A percentile compares a stretch with the other conserved stretches of the same genome.
Evolutionary conservation across 2,888 invertebrate species (phyloP).

Genomic region (Nectonema munidae): DNA sequence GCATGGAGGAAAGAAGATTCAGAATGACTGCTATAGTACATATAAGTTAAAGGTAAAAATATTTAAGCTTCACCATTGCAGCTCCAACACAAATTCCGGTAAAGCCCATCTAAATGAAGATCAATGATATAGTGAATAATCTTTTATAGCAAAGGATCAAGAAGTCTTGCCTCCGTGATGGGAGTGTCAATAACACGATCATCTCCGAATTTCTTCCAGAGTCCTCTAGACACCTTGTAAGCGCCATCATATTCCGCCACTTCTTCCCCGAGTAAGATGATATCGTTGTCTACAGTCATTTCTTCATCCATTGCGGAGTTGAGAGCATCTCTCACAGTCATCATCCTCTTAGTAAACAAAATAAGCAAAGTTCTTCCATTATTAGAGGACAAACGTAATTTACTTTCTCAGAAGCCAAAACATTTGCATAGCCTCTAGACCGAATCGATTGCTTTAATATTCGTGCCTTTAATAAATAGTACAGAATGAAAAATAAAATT

Average conservation of each 20-base stretch:
- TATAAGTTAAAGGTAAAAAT: slow-evolving; percentile 9
- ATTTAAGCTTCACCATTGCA: slow-evolving; percentile 33
- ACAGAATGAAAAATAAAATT: too few relatives aligned
- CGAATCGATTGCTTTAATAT: too few relatives aligned
- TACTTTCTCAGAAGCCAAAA: too few relatives aligned
- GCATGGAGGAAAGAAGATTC: too few relatives aligned
- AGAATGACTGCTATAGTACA: too few relatives aligned
- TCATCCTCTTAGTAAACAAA: slow-evolving; percentile 23
- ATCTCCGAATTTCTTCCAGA: slow-evolving; percentile 93
- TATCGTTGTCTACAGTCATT: slow-evolving; percentile 54
- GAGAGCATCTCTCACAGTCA: slow-evolving; percentile 80
- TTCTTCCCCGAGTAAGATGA: slow-evolving; percentile 73
- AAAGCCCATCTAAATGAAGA: slow-evolving; percentile 38
- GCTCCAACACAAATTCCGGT: slow-evolving; percentile 73
- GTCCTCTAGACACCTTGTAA: slow-evolving; percentile 47
- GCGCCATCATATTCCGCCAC: slow-evolving; percentile 95
- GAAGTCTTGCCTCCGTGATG: slow-evolving; percentile 51
- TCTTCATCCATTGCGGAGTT: slow-evolving; percentile 87
- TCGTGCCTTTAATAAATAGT: too few relatives aligned
- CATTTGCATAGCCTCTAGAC: too few relatives aligned
- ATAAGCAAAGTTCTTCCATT: too few relatives aligned
- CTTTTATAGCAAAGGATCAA: background rate
- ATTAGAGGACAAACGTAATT: too few relatives aligned
- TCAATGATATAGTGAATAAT: slow-evolving; percentile 10
- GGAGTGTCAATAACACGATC: slow-evolving; percentile 84